Evolutionary conservation across 2,888 invertebrate species (phyloP), one percentile per base, ranked within the genome.

Genomic region (Agrilus cyanescens): DNA sequence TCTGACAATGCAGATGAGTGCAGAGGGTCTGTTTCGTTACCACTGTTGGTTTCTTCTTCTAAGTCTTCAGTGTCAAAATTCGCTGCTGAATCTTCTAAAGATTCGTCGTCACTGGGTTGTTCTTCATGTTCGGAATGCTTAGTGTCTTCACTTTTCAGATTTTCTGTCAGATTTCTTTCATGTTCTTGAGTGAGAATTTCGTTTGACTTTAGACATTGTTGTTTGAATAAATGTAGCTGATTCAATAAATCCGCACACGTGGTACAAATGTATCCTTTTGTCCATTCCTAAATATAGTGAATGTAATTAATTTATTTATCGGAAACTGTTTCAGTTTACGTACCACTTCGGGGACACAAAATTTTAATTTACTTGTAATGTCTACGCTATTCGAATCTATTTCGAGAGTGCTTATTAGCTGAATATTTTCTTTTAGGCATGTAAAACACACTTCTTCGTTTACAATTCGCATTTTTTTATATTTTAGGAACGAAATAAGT

Each of bases 311-410:
- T 43, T 29, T 10, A 2, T 16, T 8, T 5, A 30, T 29, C 10
- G 15, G 6, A 18, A 18, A 33, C 36, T 15, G n/a, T 10, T n/a
- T 20, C 15, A 32, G 10, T 32, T 36, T 25, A 46, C 46, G 53
- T 54, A 60, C 61, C 44, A 59, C 45, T 55, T 61, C 59, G n/a
- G 59, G 58, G 14, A 60, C 52, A 40, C 56, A 58, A 39, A 48
- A 52, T 16, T 40, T 47, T 14, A 60, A 42, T 46, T 59, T 59
- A 20, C 38, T 40, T 16, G 50, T 50, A 37, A 52, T 53, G 41
- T 50, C 46, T 4, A 46, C 32, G 32, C 50, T 42, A 13, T 53
- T 44, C 12, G 37, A 14, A 38, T 52, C 51, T 15, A 40, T 46
- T 48, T 53, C 53, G n/a, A 35, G 46, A 14, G 50, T 45, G 16